Conservation (phyloP, 2,113 vertebrate species). For the Ariopsis seemanni region DNA sequence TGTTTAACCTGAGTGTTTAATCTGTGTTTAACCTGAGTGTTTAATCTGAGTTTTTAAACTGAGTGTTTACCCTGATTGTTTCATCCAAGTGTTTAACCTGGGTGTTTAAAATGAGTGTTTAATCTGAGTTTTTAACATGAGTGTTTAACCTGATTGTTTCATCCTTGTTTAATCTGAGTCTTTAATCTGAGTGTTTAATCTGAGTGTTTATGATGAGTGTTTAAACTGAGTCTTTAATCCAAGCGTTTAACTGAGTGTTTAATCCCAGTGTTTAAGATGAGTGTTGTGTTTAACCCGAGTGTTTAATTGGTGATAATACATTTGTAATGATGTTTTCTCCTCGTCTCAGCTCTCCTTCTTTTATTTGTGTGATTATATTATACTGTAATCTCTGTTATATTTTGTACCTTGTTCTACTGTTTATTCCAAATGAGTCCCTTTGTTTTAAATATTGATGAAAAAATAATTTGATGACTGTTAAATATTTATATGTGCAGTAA, state of each 20-base stretch:
- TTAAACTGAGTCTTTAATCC: neutral
- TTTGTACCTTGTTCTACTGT: neutral
- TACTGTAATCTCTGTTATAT: neutral
- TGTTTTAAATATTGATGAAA: neutral
- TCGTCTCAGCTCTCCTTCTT: no score
- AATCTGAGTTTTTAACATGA: neutral
- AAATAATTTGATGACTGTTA: neutral
- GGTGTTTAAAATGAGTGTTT: no score
- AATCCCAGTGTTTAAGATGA: neutral
- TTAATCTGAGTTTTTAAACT: no score
- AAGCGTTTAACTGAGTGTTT: neutral
- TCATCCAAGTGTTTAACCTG: no score
- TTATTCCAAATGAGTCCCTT: neutral
- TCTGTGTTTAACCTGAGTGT: no score
- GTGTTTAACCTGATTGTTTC: no score
- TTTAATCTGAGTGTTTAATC: neutral
- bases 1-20: neutral
- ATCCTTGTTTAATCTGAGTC: neutral
- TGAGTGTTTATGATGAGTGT: no score
- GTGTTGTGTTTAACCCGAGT: neutral
- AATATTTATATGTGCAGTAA: neutral
- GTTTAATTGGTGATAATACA: neutral
- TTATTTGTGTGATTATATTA: neutral
- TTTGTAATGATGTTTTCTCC: neutral
- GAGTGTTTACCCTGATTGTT: no score